Evolutionary conservation across 2,797 vertebrate species (phyloP), one percentile per base, ranked within the genome.

Genomic region (Schizothorax lantsangensis): DNA sequence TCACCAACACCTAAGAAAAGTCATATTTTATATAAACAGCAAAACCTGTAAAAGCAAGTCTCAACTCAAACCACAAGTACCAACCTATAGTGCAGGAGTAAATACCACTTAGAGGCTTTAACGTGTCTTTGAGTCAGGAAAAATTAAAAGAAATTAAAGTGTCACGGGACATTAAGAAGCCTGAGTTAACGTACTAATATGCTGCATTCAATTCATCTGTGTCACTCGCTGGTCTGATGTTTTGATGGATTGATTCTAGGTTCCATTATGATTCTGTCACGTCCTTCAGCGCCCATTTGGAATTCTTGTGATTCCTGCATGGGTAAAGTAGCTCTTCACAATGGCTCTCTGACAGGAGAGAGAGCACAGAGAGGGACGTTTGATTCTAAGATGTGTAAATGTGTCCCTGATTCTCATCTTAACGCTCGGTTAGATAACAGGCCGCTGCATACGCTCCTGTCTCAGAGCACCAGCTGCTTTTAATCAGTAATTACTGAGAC

Each of bases 191-290:
- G 91, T 93, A 92, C 90, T 92, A 92, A 94, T 92, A 93, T 89
- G 90, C 84, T 72, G 49, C 91, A 91, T 92, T 93, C 86, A 86
- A 92, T 92, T 91, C 91, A 90, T 91, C 89, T 89, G 47, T 91
- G 87, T 90, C 83, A 91, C 54, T 78, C 72, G 82, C 88, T 77
- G 74, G 59, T 80, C 69, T 85, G 92, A 92, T 95, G 94, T 93
- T 95, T 94, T 96, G 95, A 96, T 95, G 94, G 94, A 94, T 94
- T 95, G 96, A 96, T 96, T 95, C 91, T 90, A 94, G 93, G 95
- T 93, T 96, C 87, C 91, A 95, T 96, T 96, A 94, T 95, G 93
- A 88, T 90, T 88, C 94, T 96, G 95, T 94, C 95, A 94, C 86
- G 81, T 91, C 91, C 88, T 88, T 88, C 59, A 81, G 90, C 91